Evolutionary conservation across 2,888 invertebrate species (phyloP).

Genomic region (Ornithoptera priamus): DNA sequence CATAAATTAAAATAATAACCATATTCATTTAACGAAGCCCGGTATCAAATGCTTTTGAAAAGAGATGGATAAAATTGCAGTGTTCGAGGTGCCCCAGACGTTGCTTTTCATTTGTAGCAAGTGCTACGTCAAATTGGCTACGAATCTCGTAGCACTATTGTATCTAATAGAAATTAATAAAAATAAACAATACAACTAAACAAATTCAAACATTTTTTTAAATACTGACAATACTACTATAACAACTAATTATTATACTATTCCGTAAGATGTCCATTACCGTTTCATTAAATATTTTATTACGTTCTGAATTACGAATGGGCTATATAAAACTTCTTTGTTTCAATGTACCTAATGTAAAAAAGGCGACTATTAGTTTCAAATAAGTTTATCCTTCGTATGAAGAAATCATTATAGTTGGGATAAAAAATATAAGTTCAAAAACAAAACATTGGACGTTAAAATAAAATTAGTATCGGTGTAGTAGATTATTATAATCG

Average conservation of each 20-base stretch:
- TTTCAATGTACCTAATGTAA: conserved; percentile 20
- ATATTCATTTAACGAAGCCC: not conserved
- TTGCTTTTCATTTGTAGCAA: conserved; percentile 52
- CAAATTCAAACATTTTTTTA: not conserved
- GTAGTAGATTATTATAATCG: conserved; percentile 44
- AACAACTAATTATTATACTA: not conserved
- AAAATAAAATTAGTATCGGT: conserved; percentile 34
- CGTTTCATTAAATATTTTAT: not conserved
- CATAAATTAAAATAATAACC: not conserved
- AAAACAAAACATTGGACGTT: conserved; percentile 30
- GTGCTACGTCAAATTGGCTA: conserved; percentile 60
- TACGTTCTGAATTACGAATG: conserved; percentile 8
- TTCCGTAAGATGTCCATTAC: not conserved
- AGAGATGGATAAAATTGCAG: not conserved
- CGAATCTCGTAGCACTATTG: conserved; percentile 58
- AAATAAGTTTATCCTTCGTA: conserved; percentile 18
- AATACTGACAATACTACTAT: not conserved
- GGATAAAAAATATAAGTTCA: conserved; percentile 22
- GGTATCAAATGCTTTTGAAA: not conserved
- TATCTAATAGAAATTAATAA: not conserved
- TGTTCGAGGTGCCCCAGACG: conserved; percentile 18
- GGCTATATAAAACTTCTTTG: conserved; percentile 15
- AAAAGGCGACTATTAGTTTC: conserved; percentile 19
- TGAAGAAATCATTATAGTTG: conserved; percentile 18
- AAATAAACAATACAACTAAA: not conserved